These are phyloP conservation scores for Pollimyrus isidori DNA, from an alignment of 2,113 vertebrate genomes.

Conservation along the genomic window DNA sequence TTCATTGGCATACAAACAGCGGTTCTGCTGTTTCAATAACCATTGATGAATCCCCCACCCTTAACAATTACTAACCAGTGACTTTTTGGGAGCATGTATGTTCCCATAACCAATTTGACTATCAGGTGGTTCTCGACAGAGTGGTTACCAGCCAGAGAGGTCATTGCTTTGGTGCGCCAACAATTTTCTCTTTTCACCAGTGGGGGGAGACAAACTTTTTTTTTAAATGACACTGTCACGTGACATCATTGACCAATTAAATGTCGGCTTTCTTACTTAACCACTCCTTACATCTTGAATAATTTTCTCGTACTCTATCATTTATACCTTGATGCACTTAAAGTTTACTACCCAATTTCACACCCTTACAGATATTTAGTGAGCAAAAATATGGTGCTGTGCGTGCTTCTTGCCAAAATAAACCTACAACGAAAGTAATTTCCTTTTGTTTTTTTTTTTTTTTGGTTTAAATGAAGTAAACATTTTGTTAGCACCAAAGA, in stretches of 20 bases:
- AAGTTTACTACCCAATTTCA: not conserved
- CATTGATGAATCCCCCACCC: not conserved
- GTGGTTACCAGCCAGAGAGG: not conserved
- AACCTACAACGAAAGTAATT: not conserved
- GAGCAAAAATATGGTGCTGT: no score
- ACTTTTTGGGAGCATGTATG: not conserved
- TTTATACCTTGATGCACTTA: not conserved
- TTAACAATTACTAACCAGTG: not conserved
- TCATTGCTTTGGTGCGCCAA: not conserved
- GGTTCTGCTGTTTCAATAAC: not conserved
- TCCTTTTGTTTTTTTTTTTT: not conserved
- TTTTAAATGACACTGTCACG: not conserved
- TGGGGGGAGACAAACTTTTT: constrained; percentile 9
- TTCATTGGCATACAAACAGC: not conserved
- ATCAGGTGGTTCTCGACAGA: not conserved
- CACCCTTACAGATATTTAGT: not conserved
- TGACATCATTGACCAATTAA: constrained; percentile 10
- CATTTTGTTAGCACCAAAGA: not conserved
- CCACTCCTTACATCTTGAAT: not conserved
- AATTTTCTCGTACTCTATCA: not conserved
- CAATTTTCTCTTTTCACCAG: not conserved
- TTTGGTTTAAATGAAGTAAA: not conserved
- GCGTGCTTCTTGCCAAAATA: not conserved
- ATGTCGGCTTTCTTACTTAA: not conserved
- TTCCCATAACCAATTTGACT: not conserved